phyloP scores from a whole-genome alignment of 2,888 invertebrate genomes.

The Stratiomys singularior region DNA sequence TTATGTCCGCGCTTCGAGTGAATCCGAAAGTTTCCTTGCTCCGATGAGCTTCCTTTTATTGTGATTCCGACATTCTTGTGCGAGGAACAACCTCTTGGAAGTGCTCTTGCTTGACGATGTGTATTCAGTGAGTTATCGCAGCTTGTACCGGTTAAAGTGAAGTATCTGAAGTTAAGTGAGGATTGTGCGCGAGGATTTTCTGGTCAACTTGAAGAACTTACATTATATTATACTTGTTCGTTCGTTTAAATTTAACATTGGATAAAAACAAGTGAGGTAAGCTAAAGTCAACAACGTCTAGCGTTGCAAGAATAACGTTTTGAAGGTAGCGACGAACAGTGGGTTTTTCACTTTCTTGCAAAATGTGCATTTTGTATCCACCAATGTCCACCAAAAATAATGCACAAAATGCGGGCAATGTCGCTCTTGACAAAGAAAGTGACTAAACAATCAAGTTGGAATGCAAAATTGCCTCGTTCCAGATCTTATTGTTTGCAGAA shows the following conservation, averaged over 20 bases:
- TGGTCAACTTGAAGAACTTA: background rate
- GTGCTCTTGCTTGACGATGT: background rate
- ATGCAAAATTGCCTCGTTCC: slow-evolving; percentile 12
- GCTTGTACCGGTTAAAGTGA: background rate
- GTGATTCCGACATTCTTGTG: background rate
- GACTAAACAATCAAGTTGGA: background rate
- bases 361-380: background rate
- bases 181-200: background rate
- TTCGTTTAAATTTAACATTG: background rate
- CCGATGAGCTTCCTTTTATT: background rate
- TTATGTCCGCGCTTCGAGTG: background rate
- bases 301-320: too few species aligned
- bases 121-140: background rate
- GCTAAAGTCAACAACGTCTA: background rate
- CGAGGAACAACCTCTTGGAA: background rate
- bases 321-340: too few species aligned
- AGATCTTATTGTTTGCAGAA: slow-evolving; percentile 21
- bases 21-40: background rate
- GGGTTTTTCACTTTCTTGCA: background rate
- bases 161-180: background rate
- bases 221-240: background rate
- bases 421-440: background rate
- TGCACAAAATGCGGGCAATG: too few species aligned
- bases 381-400: background rate
- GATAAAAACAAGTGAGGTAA: slow-evolving; percentile 11